Evolutionary conservation across 2,888 invertebrate species (phyloP).

Genomic region (Noctua comes): DNA sequence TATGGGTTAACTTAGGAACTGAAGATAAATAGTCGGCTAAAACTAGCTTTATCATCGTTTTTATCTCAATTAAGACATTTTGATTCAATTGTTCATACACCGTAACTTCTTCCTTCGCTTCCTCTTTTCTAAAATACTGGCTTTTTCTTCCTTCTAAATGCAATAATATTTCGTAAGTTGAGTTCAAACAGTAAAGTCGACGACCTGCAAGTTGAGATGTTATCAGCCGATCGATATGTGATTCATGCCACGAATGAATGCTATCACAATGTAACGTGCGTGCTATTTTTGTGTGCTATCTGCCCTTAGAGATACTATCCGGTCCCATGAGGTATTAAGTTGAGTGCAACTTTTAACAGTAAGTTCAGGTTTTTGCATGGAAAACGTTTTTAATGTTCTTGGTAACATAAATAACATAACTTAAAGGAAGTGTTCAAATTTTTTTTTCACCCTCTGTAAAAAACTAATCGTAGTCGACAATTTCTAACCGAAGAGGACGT

Average conservation of each 20-base stretch:
- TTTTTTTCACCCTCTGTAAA: not conserved
- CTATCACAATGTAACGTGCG: slow-evolving; percentile 56
- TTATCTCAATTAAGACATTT: slow-evolving; percentile 5
- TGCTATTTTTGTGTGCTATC: slow-evolving; percentile 48
- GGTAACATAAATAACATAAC: not conserved
- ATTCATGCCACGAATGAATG: slow-evolving; percentile 68
- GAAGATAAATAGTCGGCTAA: not conserved
- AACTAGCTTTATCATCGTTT: slow-evolving; percentile 10
- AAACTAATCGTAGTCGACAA: not conserved
- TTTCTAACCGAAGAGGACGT: not conserved
- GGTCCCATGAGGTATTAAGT: not conserved
- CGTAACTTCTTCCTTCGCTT: not conserved
- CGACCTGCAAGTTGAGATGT: slow-evolving; percentile 67
- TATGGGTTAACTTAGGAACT: not conserved
- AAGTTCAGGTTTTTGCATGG: not conserved
- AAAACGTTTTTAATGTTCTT: not conserved
- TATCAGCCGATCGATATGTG: slow-evolving; percentile 74
- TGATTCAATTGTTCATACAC: not conserved
- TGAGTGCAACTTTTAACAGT: slow-evolving; percentile 4
- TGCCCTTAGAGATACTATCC: slow-evolving; percentile 20
- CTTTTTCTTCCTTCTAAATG: not conserved
- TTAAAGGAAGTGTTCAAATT: not conserved
- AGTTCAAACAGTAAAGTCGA: slow-evolving; percentile 60
- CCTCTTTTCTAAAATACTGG: not conserved
- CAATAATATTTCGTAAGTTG: slow-evolving; percentile 3